These are phyloP conservation scores for Elephantulus edwardii DNA, from an alignment of 2,113 vertebrate species.

Conservation along the genomic window DNA sequence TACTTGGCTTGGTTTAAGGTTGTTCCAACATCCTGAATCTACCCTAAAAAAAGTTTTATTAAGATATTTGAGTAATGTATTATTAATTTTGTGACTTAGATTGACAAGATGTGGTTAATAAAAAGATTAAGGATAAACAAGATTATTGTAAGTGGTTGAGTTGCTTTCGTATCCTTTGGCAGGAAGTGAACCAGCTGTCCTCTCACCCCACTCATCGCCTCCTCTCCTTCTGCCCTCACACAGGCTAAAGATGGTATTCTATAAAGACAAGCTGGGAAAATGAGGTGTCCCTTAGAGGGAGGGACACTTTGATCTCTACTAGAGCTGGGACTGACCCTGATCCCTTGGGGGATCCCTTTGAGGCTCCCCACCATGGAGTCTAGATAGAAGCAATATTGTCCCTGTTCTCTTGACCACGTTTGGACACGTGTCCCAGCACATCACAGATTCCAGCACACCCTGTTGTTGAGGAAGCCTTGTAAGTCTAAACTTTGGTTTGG, in stretches of 20 bases:
- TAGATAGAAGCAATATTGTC: not conserved
- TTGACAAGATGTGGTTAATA: not conserved
- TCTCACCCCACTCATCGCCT: not conserved
- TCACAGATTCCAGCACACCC: not conserved
- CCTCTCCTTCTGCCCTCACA: not conserved
- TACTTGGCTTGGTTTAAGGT: conserved; percentile 26
- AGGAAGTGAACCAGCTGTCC: not conserved
- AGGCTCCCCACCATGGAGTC: not conserved
- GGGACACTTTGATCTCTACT: conserved; percentile 34
- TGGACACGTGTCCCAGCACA: not conserved
- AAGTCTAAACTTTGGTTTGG: conserved; percentile 39
- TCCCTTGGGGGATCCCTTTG: not conserved
- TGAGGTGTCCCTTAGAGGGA: not conserved
- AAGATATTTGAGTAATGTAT: conserved; percentile 22
- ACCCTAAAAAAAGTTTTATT: too few relatives aligned
- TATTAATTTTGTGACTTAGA: not conserved
- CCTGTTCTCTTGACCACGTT: not conserved
- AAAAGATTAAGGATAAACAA: conserved; percentile 31
- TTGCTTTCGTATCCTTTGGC: conserved; percentile 24
- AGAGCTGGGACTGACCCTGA: not conserved
- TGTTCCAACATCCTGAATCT: not conserved
- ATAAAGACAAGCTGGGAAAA: not conserved
- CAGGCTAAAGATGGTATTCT: not conserved
- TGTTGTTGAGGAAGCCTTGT: not conserved
- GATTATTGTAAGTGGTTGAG: not conserved